These are phyloP conservation scores for Artibeus lituratus DNA, from an alignment of 2,797 vertebrate species.

Conservation along the genomic window DNA sequence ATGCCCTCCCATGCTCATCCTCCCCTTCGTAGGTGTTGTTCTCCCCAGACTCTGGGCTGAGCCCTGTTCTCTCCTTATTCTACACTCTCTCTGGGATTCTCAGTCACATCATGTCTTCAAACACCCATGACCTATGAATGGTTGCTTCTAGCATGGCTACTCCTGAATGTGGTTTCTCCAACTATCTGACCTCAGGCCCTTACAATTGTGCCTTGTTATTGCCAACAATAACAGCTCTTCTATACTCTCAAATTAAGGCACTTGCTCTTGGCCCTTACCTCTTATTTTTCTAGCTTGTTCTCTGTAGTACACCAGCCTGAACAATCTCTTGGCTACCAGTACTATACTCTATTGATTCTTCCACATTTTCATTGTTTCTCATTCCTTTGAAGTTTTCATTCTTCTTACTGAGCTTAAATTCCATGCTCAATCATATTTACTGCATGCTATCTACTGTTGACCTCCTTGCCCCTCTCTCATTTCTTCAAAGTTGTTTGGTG, in stretches of 20 bases:
- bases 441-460: not conserved
- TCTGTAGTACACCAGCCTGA: not conserved
- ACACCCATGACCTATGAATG: not conserved
- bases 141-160: not conserved
- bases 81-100: not conserved
- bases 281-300: not conserved
- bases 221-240: not conserved
- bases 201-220: not conserved
- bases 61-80: not conserved
- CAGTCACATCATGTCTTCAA: not conserved
- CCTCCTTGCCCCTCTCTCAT: not conserved
- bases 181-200: not conserved
- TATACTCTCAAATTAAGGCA: not conserved
- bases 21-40: not conserved
- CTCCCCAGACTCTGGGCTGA: not conserved
- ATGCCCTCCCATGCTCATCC: not conserved
- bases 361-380: not conserved
- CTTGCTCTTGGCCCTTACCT: not conserved
- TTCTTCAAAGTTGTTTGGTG: constrained; percentile 10
- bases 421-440: not conserved
- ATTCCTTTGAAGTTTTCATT: not conserved
- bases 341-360: not conserved
- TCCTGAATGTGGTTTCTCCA: not conserved
- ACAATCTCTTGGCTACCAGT: not conserved
- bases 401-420: not conserved